These are phyloP conservation scores for Prionailurus viverrinus DNA, from an alignment of 2,113 vertebrate species.

Conservation along the genomic window DNA sequence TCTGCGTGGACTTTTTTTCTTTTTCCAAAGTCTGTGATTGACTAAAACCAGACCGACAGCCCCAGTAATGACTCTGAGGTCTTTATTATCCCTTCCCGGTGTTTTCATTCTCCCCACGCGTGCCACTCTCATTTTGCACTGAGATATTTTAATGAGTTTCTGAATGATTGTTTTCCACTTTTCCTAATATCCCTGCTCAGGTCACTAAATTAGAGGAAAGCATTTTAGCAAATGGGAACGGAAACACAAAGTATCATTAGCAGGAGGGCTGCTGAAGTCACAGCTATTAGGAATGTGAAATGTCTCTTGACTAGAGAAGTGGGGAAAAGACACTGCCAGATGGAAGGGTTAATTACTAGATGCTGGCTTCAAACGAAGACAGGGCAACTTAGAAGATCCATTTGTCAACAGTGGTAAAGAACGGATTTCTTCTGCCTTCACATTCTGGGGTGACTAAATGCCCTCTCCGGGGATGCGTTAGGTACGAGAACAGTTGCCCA, in stretches of 20 bases:
- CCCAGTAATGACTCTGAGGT: conserved; percentile 29
- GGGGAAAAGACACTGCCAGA: conserved; percentile 65
- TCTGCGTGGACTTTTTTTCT: neutral
- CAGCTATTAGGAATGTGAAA: conserved; percentile 67
- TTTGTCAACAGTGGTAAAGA: conserved; percentile 50
- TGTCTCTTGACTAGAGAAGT: conserved; percentile 51
- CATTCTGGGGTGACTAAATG: neutral
- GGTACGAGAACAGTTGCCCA: neutral
- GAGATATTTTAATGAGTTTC: conserved; percentile 84
- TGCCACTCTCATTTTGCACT: neutral
- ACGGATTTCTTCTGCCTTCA: neutral
- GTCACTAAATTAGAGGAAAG: conserved; percentile 79
- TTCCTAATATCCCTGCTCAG: conserved; percentile 71
- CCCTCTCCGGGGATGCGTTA: neutral
- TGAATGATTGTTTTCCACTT: conserved; percentile 80
- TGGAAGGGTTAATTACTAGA: conserved; percentile 82
- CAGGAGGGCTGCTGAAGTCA: conserved; percentile 64
- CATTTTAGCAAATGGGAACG: conserved; percentile 57
- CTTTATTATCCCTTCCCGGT: conserved; percentile 65
- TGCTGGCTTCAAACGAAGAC: conserved; percentile 59
- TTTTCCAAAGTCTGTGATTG: neutral
- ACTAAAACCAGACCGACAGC: conserved; percentile 21
- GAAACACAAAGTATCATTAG: conserved; percentile 66
- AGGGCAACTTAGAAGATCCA: conserved; percentile 21
- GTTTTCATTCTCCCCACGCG: conserved; percentile 49